phyloP scores from a whole-genome alignment of 2,888 invertebrate genomes.

The Cabera pusaria region DNA sequence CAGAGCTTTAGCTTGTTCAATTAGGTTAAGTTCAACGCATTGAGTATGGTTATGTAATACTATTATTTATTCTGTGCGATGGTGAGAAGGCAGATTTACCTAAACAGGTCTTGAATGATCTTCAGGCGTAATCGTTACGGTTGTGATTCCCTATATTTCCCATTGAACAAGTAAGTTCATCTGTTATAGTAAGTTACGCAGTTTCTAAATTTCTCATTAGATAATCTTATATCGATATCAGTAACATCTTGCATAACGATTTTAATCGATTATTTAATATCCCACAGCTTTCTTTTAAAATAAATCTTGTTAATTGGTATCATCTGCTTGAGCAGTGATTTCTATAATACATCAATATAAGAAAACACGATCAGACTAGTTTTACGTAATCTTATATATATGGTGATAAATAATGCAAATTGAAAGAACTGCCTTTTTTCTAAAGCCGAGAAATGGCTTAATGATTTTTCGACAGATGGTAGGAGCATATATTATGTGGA shows the following conservation, averaged over 20 bases:
- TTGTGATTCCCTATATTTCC: too few species aligned
- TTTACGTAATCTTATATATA: conserved; percentile 31
- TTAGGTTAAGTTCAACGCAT: conserved; percentile 32
- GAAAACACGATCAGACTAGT: conserved; percentile 20
- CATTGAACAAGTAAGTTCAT: too few species aligned
- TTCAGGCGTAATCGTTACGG: too few species aligned
- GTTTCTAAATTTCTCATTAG: too few species aligned
- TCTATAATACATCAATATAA: conserved; percentile 10
- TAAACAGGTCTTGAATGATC: too few species aligned
- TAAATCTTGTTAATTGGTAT: conserved; percentile 25
- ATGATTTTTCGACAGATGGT: conserved; percentile 2
- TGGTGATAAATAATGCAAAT: conserved; percentile 18
- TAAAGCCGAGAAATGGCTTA: conserved; percentile 9
- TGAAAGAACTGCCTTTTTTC: conserved; percentile 9
- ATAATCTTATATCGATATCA: too few species aligned
- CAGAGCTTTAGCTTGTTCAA: conserved; percentile 18
- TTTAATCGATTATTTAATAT: conserved; percentile 25
- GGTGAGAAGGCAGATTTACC: too few species aligned
- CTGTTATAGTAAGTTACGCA: too few species aligned
- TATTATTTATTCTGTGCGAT: too few species aligned
- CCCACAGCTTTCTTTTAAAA: conserved; percentile 33
- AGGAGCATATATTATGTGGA: too few species aligned
- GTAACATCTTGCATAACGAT: conserved; percentile 24
- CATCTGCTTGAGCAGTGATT: conserved; percentile 24
- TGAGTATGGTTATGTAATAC: too few species aligned